Percentiles rank a stretch among this genome's conserved stretches.
Evolutionary conservation across 2,797 vertebrate genomes (phyloP).

Genomic region (Catostomus latipinnis): DNA sequence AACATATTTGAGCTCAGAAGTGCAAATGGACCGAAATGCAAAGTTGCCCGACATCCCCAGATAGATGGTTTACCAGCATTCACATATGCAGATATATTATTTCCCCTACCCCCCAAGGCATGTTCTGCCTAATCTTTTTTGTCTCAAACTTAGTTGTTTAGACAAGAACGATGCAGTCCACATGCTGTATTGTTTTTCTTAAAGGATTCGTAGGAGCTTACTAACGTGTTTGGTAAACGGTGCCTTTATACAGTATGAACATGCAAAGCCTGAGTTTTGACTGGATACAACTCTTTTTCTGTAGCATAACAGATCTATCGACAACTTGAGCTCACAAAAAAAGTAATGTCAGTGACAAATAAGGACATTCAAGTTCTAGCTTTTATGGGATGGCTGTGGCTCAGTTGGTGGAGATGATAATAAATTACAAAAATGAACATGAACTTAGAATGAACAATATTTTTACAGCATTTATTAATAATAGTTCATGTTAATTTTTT

Average conservation of each 20-base stretch:
- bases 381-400: no score
- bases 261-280: conserved; percentile 1
- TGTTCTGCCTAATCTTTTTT: conserved; percentile 1
- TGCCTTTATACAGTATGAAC: conserved; percentile 18
- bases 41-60: conserved; percentile 29
- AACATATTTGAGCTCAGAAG: conserved; percentile 47
- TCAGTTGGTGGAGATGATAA: no score
- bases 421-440: no score
- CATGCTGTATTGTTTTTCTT: conserved; percentile 11
- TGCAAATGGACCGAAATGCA: conserved; percentile 51
- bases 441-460: no score
- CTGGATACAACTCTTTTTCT: conserved; percentile 1
- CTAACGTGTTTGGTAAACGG: neutral
- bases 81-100: neutral
- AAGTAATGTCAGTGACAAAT: no score
- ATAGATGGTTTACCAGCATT: conserved; percentile 35
- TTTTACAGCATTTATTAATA: no score
- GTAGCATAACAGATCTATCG: no score
- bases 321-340: no score
- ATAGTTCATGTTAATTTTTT: no score
- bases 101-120: neutral
- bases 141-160: conserved; percentile 23
- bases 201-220: neutral
- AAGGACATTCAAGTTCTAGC: no score
- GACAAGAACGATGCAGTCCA: neutral